phyloP scores from a whole-genome alignment of 2,888 invertebrate species.

The Drosophila setosimentum region DNA sequence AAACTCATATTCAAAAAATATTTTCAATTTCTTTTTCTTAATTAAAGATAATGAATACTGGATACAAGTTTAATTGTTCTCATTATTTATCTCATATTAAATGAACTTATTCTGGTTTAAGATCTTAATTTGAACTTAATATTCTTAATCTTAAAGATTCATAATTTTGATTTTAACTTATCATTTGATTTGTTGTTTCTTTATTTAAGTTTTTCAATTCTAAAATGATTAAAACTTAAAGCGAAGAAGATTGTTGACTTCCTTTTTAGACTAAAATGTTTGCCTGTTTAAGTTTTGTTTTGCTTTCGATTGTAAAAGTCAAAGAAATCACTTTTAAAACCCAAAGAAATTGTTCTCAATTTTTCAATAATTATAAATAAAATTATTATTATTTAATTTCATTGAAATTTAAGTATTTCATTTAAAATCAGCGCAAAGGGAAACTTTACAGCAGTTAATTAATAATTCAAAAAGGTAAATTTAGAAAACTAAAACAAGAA shows the following conservation, averaged over 20 bases:
- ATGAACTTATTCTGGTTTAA: not conserved
- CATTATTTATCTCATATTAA: not conserved
- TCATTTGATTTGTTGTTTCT: not conserved
- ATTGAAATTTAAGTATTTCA: not conserved
- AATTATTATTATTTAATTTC: not conserved
- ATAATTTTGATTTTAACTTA: not conserved
- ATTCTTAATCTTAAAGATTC: not conserved
- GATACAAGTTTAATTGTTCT: not conserved
- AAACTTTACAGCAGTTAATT: not conserved
- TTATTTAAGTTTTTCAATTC: not conserved
- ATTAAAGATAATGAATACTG: not conserved
- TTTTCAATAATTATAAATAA: not conserved
- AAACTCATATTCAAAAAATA: not conserved
- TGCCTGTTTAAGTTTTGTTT: not conserved
- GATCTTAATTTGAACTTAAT: not conserved
- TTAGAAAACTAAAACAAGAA: not conserved
- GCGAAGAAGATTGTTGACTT: not conserved
- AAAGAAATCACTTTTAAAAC: not conserved
- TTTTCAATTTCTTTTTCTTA: rapidly evolving
- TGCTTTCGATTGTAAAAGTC: not conserved
- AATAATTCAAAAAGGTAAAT: not conserved
- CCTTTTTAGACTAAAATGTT: not conserved
- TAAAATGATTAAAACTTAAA: not conserved
- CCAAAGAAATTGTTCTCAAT: not conserved
- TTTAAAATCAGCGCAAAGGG: not conserved